These are phyloP conservation scores for Andrena marginata DNA, from an alignment of 2,888 invertebrate genomes.

Conservation along the genomic window DNA sequence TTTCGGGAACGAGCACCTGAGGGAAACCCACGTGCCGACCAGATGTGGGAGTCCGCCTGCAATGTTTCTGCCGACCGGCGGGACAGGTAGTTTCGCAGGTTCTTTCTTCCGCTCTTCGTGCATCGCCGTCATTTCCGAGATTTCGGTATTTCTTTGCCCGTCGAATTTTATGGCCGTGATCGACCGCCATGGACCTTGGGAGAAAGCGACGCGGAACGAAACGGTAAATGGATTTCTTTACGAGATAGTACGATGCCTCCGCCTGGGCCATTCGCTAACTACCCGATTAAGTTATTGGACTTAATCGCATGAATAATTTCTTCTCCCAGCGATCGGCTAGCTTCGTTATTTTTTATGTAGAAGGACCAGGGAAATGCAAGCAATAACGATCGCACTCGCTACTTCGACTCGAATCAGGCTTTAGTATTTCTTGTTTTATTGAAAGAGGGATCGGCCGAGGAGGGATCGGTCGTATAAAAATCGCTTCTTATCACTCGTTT, in stretches of 20 bases:
- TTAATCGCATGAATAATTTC: background rate
- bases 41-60: constrained; percentile 66
- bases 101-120: constrained; percentile 14
- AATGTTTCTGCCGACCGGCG: constrained; percentile 40
- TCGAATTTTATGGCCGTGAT: constrained; percentile 25
- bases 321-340: background rate
- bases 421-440: background rate
- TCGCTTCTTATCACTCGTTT: constrained; percentile 11
- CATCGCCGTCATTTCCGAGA: constrained; percentile 18
- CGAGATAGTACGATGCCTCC: background rate
- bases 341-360: background rate
- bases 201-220: constrained; percentile 25
- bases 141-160: constrained; percentile 17
- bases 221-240: constrained; percentile 23
- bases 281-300: background rate
- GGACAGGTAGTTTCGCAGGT: constrained; percentile 59
- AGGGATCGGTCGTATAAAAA: constrained; percentile 13
- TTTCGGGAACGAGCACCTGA: constrained; percentile 61
- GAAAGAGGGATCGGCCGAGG: background rate
- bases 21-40: constrained; percentile 74
- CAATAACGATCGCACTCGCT: background rate
- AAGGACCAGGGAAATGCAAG: background rate
- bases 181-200: background rate
- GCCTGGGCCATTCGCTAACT: constrained; percentile 3
- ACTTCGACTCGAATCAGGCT: background rate